Evolutionary conservation across 92 coral and sea anemone genomes (phyloP), one percentile per base, ranked within the genome.

Genomic region (Porites rus): DNA sequence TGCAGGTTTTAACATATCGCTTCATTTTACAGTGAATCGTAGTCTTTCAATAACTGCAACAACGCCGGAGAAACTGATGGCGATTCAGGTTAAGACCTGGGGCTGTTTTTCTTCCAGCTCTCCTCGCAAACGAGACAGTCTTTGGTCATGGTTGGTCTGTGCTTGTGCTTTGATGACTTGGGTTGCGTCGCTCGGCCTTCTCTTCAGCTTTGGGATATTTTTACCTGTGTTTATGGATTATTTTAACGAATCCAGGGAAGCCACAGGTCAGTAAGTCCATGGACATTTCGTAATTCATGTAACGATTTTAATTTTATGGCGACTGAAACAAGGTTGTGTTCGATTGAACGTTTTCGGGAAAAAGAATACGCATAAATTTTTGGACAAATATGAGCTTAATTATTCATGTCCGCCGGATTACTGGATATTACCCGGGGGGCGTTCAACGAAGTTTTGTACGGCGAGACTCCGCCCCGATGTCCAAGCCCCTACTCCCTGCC

Each of bases 161-260:
- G 70, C 28, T 54, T 70, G 69, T 13, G 70, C 86, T 8, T 60
- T 63, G 13, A 56, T 82, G 70, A 70, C 78, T 24, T 72, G 78
- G 86, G 70, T 72, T 1, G 78, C 60, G 3, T 54, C 86, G 4
- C 18, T 82, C 16, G 86, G 86, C 18, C 10, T 70, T 19, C 78
- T 82, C 18, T 70, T 71, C 74, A 82, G 86, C 68, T 82, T 82
- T 43, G 78, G 86, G 6, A 69, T 82, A 60, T 72, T 70, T 9
- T 56, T 82, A 17, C 86, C 86, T 0, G 86, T 82, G 56, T 82
- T 82, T 58, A 82, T 82, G 86, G 65, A 82, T 19, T 69, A 70
- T n/a, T 82, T 82, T 11, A 24, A 82, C 25, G 78, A 71, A 60
- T 54, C 78, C 62, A 53, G 78, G 12, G 86, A 82, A 52, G 28